These are phyloP conservation scores for Drosophila falleni DNA, from an alignment of 2,888 invertebrate species.

Conservation along the genomic window DNA sequence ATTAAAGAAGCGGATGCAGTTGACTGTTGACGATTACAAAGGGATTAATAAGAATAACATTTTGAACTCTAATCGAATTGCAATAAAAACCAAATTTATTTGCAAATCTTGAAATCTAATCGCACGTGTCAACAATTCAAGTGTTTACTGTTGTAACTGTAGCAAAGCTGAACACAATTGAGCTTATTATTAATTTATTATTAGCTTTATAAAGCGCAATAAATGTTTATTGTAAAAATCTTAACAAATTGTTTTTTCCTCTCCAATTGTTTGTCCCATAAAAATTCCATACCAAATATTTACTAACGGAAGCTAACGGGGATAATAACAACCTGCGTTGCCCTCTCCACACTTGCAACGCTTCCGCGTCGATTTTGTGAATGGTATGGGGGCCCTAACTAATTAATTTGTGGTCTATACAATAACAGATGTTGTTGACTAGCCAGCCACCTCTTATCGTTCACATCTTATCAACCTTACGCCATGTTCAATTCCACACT, in stretches of 20 bases:
- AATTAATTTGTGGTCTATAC: slow-evolving; percentile 47
- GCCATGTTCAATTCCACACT: slow-evolving; percentile 8
- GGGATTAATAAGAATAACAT: slow-evolving; percentile 1
- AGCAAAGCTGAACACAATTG: slow-evolving; percentile 5
- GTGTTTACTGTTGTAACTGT: slow-evolving; percentile 14
- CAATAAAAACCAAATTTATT: slow-evolving; percentile 22
- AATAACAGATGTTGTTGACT: slow-evolving; percentile 50
- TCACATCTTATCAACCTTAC: slow-evolving; percentile 42
- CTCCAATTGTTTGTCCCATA: slow-evolving; percentile 54
- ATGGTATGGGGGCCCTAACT: slow-evolving; percentile 22
- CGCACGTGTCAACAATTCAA: slow-evolving; percentile 12
- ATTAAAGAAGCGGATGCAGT: slow-evolving; percentile 1
- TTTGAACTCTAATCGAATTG: slow-evolving; percentile 1
- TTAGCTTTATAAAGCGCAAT: slow-evolving; percentile 1
- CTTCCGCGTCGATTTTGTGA: slow-evolving; percentile 48
- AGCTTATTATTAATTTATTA: slow-evolving; percentile 7
- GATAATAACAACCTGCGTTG: slow-evolving; percentile 32
- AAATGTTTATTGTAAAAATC: slow-evolving; percentile 39
- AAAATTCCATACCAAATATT: slow-evolving; percentile 62
- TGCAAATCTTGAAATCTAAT: slow-evolving; percentile 29
- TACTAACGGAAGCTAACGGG: slow-evolving; percentile 60
- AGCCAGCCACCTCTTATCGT: slow-evolving; percentile 41
- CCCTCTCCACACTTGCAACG: slow-evolving; percentile 37
- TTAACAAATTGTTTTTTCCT: slow-evolving; percentile 74
- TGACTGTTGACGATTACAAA: not conserved